These are phyloP conservation scores for Magallana nippona DNA, from an alignment of 2,888 invertebrate species.

Conservation along the genomic window DNA sequence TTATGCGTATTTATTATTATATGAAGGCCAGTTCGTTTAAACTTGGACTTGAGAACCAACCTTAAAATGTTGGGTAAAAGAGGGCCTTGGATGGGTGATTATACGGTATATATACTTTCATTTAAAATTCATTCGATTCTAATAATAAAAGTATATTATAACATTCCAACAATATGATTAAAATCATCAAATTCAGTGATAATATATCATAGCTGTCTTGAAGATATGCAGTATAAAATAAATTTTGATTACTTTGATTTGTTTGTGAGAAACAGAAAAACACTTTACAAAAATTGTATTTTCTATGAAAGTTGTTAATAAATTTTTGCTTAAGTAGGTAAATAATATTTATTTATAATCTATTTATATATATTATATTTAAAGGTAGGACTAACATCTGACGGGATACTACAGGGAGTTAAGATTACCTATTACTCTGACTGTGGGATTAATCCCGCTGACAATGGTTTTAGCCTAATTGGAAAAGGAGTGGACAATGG, in stretches of 20 bases:
- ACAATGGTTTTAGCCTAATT: conserved; percentile 72
- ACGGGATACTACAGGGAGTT: conserved; percentile 80
- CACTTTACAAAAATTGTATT: too few relatives aligned
- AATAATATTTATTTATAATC: too few relatives aligned
- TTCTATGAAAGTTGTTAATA: too few relatives aligned
- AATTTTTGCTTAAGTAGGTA: too few relatives aligned
- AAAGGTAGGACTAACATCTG: conserved; percentile 80
- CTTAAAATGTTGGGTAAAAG: conserved; percentile 82
- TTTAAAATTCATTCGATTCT: neutral
- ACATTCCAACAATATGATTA: too few relatives aligned
- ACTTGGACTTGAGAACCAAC: conserved; percentile 86
- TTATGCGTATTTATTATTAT: too few relatives aligned
- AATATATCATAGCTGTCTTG: too few relatives aligned
- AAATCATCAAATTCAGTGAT: too few relatives aligned
- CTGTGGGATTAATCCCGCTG: conserved; percentile 82
- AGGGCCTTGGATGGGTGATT: conserved; percentile 66
- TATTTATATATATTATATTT: too few relatives aligned
- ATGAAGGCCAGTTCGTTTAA: conserved; percentile 86
- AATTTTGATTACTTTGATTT: neutral
- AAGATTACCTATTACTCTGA: conserved; percentile 82
- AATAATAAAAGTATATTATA: too few relatives aligned
- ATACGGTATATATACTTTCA: conserved; percentile 59
- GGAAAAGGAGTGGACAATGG: conserved; percentile 59
- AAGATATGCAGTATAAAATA: neutral
- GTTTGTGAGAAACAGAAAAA: too few relatives aligned